phyloP scores from a whole-genome alignment of 2,797 vertebrate species.

The Gastrophryne carolinensis region DNA sequence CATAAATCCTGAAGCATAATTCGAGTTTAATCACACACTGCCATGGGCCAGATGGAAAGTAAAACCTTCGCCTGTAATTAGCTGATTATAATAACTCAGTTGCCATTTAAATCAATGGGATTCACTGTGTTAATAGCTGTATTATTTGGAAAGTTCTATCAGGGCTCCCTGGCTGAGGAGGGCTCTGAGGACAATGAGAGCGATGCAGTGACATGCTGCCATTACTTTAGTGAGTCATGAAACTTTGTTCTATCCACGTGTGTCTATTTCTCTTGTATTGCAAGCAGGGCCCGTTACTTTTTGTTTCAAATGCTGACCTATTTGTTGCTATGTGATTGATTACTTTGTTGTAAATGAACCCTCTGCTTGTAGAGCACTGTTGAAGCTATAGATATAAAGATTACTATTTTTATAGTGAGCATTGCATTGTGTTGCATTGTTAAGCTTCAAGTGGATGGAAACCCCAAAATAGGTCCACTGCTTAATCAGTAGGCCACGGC shows the following conservation, averaged over 20 bases:
- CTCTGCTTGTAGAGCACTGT: too few relatives aligned
- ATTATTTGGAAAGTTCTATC: slow-evolving; percentile 36
- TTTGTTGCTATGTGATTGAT: too few relatives aligned
- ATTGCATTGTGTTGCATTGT: too few relatives aligned
- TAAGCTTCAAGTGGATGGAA: too few relatives aligned
- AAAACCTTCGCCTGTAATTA: slow-evolving; percentile 38
- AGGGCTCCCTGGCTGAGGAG: not conserved
- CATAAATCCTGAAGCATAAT: slow-evolving; percentile 22
- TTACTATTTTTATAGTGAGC: too few relatives aligned
- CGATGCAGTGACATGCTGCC: not conserved
- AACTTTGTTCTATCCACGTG: not conserved
- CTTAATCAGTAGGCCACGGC: too few relatives aligned
- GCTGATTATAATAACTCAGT: slow-evolving; percentile 50
- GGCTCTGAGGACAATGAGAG: not conserved
- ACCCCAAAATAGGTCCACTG: too few relatives aligned
- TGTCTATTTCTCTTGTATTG: too few relatives aligned
- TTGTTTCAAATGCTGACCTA: too few relatives aligned
- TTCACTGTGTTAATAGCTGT: slow-evolving; percentile 29
- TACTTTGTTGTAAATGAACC: too few relatives aligned
- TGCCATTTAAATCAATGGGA: slow-evolving; percentile 44
- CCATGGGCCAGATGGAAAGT: slow-evolving; percentile 29
- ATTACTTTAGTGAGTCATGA: slow-evolving; percentile 12
- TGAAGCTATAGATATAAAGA: too few relatives aligned
- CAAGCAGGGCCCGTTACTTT: too few relatives aligned
- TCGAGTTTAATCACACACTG: slow-evolving; percentile 36